A percentile compares a stretch with the other conserved stretches of the same genome.
Conservation (phyloP, 2,797 vertebrate genomes). For the Lacerta bilineata region DNA sequence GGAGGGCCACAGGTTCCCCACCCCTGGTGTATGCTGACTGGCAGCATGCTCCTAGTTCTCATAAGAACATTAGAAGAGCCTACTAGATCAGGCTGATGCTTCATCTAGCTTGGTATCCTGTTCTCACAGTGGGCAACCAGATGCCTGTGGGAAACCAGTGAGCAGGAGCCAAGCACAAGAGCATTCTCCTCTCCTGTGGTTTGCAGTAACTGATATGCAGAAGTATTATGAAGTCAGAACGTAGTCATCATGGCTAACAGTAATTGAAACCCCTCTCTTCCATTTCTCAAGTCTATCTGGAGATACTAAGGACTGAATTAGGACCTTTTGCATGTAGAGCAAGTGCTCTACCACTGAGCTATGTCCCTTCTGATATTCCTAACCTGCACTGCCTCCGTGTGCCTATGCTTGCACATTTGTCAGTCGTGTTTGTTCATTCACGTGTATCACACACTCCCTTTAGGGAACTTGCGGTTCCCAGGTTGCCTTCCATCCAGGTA, state of each 20-base stretch:
- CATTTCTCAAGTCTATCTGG: neutral
- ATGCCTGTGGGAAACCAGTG: too few relatives aligned
- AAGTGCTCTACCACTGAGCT: neutral
- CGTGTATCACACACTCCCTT: neutral
- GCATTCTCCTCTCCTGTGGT: too few relatives aligned
- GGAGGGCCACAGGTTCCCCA: too few relatives aligned
- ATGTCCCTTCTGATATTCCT: neutral
- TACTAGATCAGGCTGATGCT: neutral
- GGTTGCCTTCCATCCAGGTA: neutral
- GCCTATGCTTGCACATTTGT: neutral
- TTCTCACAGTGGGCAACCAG: too few relatives aligned
- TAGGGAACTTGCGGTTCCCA: neutral
- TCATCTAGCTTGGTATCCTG: neutral
- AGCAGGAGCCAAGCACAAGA: too few relatives aligned
- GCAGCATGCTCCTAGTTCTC: too few relatives aligned
- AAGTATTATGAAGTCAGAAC: too few relatives aligned
- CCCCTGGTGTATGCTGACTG: too few relatives aligned
- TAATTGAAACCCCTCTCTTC: too few relatives aligned
- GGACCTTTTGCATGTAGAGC: neutral
- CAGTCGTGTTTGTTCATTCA: neutral
- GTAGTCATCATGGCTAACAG: too few relatives aligned
- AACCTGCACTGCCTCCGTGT: neutral
- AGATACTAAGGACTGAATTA: neutral
- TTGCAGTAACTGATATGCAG: neutral
- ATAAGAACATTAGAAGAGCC: too few relatives aligned